These are phyloP conservation scores for Ellobius talpinus DNA, from an alignment of 2,113 vertebrate genomes.

Conservation along the genomic window DNA sequence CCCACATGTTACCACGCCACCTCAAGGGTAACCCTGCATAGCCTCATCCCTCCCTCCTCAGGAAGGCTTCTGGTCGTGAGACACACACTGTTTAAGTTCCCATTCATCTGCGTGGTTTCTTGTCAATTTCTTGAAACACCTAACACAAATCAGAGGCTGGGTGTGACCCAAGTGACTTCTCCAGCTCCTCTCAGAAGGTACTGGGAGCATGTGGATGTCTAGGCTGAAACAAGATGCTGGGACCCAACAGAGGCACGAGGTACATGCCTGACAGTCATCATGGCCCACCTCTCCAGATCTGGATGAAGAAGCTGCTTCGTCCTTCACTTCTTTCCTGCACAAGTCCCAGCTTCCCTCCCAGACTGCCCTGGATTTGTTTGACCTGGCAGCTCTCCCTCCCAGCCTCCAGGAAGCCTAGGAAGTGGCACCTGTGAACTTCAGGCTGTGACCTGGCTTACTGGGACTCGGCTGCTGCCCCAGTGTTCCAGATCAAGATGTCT, in stretches of 20 bases:
- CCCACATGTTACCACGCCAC: not conserved
- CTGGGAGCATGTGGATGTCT: not conserved
- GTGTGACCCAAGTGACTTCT: not conserved
- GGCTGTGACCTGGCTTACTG: not conserved
- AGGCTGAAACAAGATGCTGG: rapidly evolving
- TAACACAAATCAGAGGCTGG: not conserved
- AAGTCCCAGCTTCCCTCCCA: not conserved
- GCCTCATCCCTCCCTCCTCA: not conserved
- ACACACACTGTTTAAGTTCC: not conserved
- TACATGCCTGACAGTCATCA: not conserved
- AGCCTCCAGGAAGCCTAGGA: not conserved
- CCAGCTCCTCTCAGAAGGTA: not conserved
- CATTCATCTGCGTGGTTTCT: not conserved
- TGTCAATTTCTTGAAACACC: not conserved
- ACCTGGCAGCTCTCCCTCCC: not conserved
- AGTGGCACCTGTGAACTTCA: not conserved
- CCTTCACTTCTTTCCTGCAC: not conserved
- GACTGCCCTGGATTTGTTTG: not conserved
- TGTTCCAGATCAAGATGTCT: not conserved
- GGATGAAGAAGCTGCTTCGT: not conserved
- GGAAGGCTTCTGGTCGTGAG: not conserved
- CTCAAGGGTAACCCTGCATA: too few relatives aligned
- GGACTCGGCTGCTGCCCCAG: not conserved
- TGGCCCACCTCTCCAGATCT: not conserved
- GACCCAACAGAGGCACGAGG: not conserved